Conservation (phyloP, 2,888 invertebrate genomes). For the Perdita meconis region DNA sequence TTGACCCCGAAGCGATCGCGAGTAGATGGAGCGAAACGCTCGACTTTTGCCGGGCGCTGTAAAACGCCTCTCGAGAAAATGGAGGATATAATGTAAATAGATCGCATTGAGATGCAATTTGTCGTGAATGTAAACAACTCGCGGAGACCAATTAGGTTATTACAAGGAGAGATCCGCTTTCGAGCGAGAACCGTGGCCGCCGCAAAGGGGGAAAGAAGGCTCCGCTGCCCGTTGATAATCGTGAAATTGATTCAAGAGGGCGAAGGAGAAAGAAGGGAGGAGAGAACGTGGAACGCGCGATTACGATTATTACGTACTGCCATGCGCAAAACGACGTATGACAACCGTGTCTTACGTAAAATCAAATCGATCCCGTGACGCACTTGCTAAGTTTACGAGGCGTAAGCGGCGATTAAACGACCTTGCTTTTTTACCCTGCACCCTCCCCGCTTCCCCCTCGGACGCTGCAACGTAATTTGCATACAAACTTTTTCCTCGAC, state of each 20-base stretch:
- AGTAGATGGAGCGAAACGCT: too few species aligned
- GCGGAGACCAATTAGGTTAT: constrained; percentile 24
- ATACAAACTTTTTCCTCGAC: neutral
- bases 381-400: constrained; percentile 42
- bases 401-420: constrained; percentile 48
- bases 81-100: neutral
- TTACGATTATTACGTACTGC: constrained; percentile 30
- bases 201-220: neutral
- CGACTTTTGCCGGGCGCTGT: neutral
- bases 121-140: constrained; percentile 41
- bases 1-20: too few species aligned
- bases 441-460: neutral
- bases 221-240: neutral
- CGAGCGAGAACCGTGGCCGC: constrained; percentile 13
- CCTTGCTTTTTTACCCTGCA: constrained; percentile 38
- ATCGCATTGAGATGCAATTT: constrained; percentile 25
- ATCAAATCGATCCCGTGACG: constrained; percentile 47
- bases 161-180: constrained; percentile 46
- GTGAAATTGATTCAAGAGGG: neutral
- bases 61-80: neutral
- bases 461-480: neutral
- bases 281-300: constrained; percentile 1
- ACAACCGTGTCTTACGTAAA: constrained; percentile 49
- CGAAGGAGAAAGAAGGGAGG: neutral
- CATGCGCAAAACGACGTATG: neutral